Percentiles rank a stretch among this genome's conserved stretches.
These are phyloP conservation scores for Pavo muticus DNA, from an alignment of 2,113 vertebrate species.

Conservation along the genomic window DNA sequence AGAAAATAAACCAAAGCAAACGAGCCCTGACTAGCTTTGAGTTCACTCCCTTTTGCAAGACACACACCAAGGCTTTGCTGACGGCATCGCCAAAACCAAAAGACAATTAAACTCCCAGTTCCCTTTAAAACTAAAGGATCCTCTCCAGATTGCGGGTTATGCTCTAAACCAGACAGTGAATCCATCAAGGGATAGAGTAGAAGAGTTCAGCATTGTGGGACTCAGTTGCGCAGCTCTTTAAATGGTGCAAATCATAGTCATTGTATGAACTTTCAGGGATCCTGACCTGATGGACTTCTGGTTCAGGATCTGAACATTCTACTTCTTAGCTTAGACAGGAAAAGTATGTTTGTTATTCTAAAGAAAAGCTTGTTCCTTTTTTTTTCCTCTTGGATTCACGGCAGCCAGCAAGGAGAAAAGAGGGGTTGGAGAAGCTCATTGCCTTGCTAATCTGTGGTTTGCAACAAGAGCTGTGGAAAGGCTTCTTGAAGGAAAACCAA, in stretches of 20 bases:
- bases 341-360: constrained; percentile 7
- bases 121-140: constrained; percentile 12
- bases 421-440: constrained; percentile 14
- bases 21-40: background rate
- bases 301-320: background rate
- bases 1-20: constrained; percentile 19
- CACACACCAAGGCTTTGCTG: background rate
- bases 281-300: background rate
- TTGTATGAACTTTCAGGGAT: rapidly evolving
- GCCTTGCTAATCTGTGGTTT: constrained; percentile 67
- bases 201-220: background rate
- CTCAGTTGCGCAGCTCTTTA: background rate
- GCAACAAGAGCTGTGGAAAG: constrained; percentile 40
- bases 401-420: background rate
- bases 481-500: constrained; percentile 59
- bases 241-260: background rate
- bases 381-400: background rate
- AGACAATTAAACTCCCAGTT: constrained; percentile 36
- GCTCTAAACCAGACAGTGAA: constrained; percentile 37
- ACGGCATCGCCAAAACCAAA: constrained; percentile 32
- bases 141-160: background rate
- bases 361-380: background rate
- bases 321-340: background rate
- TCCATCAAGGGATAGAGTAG: background rate
- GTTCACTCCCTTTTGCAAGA: background rate